Evolutionary conservation across 2,113 vertebrate genomes (phyloP).

Genomic region (Abramis brama): DNA sequence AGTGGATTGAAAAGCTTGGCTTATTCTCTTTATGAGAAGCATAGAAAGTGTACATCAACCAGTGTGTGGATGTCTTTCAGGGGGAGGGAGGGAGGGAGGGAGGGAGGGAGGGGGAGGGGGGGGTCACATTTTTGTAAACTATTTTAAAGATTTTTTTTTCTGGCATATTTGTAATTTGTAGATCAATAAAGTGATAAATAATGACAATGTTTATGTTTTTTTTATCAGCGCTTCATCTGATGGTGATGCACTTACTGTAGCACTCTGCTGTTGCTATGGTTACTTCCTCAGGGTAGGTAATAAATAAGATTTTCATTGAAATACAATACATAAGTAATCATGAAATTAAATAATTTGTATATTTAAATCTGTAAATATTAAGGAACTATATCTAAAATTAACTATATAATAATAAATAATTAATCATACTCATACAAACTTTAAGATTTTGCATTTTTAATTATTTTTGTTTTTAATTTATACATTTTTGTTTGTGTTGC

Average conservation of each 20-base stretch:
- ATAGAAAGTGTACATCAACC: neutral
- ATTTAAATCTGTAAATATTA: neutral
- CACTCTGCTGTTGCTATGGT: neutral
- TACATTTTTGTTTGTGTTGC: too few species aligned
- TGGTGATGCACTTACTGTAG: neutral
- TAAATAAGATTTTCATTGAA: neutral
- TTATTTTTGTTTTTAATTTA: too few species aligned
- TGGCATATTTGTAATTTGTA: too few species aligned
- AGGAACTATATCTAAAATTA: too few species aligned
- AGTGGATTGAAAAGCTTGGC: conserved; percentile 23
- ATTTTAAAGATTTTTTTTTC: too few species aligned
- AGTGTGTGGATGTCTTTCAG: neutral
- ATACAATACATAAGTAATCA: neutral
- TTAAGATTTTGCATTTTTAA: too few species aligned
- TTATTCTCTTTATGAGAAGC: conserved; percentile 24
- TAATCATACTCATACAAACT: too few species aligned
- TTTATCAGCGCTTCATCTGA: neutral
- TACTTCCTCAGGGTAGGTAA: neutral
- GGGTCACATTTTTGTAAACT: neutral
- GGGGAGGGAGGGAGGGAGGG: neutral
- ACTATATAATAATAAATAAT: too few species aligned
- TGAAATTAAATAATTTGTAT: neutral
- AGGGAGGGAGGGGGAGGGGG: neutral
- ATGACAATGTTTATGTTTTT: neutral
- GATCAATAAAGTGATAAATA: neutral